Percentiles rank a stretch among this genome's conserved stretches.
Evolutionary conservation across 1,140 invertebrate genomes (phyloP).

Genomic region (Drosophila tsacasi): DNA sequence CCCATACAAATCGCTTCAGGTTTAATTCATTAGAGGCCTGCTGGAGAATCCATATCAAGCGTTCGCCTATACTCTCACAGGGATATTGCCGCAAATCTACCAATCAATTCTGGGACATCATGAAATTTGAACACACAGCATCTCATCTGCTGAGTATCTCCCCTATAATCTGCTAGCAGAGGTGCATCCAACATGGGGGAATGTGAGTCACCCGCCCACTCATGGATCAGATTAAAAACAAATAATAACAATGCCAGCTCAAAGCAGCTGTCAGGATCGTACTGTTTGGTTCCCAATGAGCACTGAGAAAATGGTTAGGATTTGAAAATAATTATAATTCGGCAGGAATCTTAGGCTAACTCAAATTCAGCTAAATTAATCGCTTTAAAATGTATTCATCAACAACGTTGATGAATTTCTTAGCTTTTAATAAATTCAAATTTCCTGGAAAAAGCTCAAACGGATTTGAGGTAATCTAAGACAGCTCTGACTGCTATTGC

Average conservation of each 20-base stretch:
- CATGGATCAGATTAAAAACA: constrained; percentile 70
- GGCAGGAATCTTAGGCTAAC: too few species aligned
- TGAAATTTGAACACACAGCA: constrained; percentile 5
- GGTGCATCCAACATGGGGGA: constrained; percentile 7
- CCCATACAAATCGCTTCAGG: background rate
- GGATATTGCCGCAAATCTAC: background rate
- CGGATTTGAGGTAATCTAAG: background rate
- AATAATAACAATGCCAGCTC: constrained; percentile 60
- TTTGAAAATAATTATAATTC: background rate
- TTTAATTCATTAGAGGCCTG: constrained; percentile 20
- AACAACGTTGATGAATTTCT: background rate
- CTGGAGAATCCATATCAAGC: background rate
- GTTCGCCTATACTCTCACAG: constrained; percentile 1
- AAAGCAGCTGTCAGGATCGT: constrained; percentile 35
- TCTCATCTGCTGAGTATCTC: background rate
- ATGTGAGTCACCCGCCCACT: constrained; percentile 41
- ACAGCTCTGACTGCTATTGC: background rate
- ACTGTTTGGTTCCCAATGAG: background rate
- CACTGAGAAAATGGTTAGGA: background rate
- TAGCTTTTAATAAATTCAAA: background rate
- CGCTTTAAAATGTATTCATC: background rate
- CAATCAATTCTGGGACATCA: constrained; percentile 6
- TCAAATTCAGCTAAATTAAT: background rate
- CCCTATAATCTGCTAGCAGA: background rate
- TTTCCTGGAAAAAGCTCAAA: background rate